These are phyloP conservation scores for Anguilla japonica DNA, from an alignment of 2,113 vertebrate genomes.

Conservation along the genomic window DNA sequence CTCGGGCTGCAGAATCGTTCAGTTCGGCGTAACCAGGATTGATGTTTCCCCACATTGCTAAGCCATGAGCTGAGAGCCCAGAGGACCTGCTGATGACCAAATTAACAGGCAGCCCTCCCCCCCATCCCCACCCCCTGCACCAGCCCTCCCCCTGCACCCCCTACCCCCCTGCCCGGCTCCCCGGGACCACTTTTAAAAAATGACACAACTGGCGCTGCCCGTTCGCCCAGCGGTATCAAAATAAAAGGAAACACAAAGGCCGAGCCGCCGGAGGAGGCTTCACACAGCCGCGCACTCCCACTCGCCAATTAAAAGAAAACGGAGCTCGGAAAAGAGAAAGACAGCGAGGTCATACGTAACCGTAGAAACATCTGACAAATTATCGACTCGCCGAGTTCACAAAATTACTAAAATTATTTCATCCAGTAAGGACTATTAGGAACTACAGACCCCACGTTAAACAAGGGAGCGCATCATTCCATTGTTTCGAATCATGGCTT, in stretches of 20 bases:
- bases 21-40: constrained; percentile 2
- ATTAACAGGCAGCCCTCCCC: neutral
- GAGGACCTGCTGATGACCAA: constrained; percentile 54
- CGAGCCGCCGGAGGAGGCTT: constrained; percentile 33
- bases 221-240: neutral
- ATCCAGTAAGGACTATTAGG: constrained; percentile 51
- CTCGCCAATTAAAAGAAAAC: constrained; percentile 36
- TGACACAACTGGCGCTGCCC: too few species aligned
- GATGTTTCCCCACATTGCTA: neutral
- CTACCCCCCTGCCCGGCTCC: neutral
- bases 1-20: neutral
- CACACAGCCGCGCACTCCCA: constrained; percentile 47
- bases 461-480: constrained; percentile 47
- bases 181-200: neutral
- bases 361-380: constrained; percentile 49
- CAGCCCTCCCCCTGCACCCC: neutral
- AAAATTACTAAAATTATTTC: constrained; percentile 60
- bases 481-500: constrained; percentile 24
- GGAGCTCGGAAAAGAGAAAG: constrained; percentile 41
- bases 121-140: too few species aligned
- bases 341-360: constrained; percentile 28
- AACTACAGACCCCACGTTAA: constrained; percentile 48
- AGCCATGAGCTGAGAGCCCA: constrained; percentile 39
- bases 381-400: constrained; percentile 38
- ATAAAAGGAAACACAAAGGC: constrained; percentile 29